Evolutionary conservation across 1,140 invertebrate species (phyloP), one percentile per base, ranked within the genome.

Genomic region (Whitmania pigra): DNA sequence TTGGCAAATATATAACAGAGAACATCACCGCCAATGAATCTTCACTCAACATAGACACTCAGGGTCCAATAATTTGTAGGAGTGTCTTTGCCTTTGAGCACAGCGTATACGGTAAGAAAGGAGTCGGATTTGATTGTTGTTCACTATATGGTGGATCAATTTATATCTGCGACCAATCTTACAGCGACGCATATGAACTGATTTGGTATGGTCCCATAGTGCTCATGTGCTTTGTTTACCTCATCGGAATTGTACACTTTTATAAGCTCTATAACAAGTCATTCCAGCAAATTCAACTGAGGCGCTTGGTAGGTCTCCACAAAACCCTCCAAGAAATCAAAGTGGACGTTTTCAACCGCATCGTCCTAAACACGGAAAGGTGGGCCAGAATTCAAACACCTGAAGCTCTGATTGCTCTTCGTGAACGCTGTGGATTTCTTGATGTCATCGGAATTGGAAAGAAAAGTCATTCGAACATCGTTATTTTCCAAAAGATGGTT

Each of bases 121-220:
- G 69, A 22, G 27, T 70, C 29, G 69, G 69, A 7, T 70, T 70
- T 53, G 49, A 70, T 25, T 70, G 69, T 49, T 70, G 69, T 53
- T 4, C 53, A 49, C 69, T 49, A 18, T 11, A 4, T 49, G 69
- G 31, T 0, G 53, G 29, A 20, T n/a, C 6, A n/a, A 22, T 70
- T 6, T 70, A 70, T 36, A 25, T n/a, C 6, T 70, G 69, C 25
- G 31, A 70, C 36, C 31, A 36, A n/a, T 25, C 18, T 36, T 70
- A 70, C 69, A 70, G 31, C 31, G 49, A 25, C 25, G 49, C 31
- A 43, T 70, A 27, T 25, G 69, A 70, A 49, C 40, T 70, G n/a
- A 22, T 70, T 53, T 70, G 69, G 69, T 70, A 70, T 36, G 69
- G 69, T 49, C 69, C 69, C 17, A 53, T 70, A 36, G 69, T 54